Evolutionary conservation across 37 sponge, comb jelly and placozoan genomes (phyloP).

Genomic region (Theonella swinhoei): DNA sequence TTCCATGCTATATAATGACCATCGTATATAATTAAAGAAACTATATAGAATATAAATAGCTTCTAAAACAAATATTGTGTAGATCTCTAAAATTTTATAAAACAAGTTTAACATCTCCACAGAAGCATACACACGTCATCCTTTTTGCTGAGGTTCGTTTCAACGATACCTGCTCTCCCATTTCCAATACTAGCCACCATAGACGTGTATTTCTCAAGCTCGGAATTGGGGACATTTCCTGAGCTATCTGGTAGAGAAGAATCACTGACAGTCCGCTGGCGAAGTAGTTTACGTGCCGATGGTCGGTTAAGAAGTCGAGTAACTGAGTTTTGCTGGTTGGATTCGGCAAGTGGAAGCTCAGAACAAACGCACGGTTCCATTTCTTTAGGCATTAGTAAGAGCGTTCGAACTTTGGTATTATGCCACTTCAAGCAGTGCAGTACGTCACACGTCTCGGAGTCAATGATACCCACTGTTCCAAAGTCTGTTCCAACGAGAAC

Average conservation of each 20-base stretch:
- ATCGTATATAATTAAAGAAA: too few relatives aligned
- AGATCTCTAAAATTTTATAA: too few relatives aligned
- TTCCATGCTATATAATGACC: too few relatives aligned
- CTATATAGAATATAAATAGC: too few relatives aligned
- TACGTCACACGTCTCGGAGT: slow-evolving; percentile 7
- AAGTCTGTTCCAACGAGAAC: slow-evolving; percentile 27
- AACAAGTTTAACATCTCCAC: not conserved
- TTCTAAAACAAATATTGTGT: too few relatives aligned
- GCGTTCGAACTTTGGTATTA: slow-evolving; percentile 32
- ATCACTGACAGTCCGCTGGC: too few relatives aligned
- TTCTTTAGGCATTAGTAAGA: slow-evolving; percentile 45
- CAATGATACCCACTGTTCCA: slow-evolving; percentile 26
- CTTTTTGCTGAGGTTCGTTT: not conserved
- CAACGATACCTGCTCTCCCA: not conserved
- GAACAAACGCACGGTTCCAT: slow-evolving; percentile 49
- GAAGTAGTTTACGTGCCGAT: too few relatives aligned
- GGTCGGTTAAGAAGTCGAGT: too few relatives aligned
- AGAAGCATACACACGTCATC: not conserved
- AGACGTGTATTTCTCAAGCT: not conserved
- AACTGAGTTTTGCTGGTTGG: not conserved
- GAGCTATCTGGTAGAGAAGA: too few relatives aligned
- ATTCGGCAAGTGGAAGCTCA: slow-evolving; percentile 32
- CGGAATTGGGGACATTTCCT: too few relatives aligned
- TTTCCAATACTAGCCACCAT: slow-evolving; percentile 7
- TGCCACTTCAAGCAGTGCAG: slow-evolving; percentile 23